Conservation (phyloP, 1,140 invertebrate species). For the Diachasma alloeum region DNA sequence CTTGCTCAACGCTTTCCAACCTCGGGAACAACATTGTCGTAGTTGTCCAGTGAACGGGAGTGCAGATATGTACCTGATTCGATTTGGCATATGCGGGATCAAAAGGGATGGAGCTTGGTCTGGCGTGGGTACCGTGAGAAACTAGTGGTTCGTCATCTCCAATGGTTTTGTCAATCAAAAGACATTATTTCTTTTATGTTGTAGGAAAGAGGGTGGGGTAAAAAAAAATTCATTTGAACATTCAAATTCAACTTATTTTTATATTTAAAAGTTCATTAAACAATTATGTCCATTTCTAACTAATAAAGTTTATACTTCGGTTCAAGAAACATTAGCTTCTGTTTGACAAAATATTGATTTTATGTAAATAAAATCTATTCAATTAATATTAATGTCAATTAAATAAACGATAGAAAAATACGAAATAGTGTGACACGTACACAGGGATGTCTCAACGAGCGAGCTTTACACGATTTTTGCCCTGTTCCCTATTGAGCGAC, state of each 20-base stretch:
- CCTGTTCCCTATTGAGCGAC: not conserved
- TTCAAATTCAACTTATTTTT: no score
- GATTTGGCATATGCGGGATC: conserved; percentile 27
- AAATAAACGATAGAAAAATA: not conserved
- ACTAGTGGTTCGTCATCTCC: not conserved
- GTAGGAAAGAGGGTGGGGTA: no score
- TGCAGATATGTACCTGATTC: conserved; percentile 61
- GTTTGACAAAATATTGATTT: no score
- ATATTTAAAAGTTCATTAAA: no score
- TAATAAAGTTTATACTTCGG: no score
- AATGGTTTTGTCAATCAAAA: not conserved
- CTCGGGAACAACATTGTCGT: conserved; percentile 65
- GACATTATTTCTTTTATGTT: not conserved
- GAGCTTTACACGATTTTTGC: not conserved
- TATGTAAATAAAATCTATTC: no score
- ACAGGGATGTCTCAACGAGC: not conserved
- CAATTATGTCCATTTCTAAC: no score
- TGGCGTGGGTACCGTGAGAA: conserved; percentile 15
- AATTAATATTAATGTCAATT: not conserved
- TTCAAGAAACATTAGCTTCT: no score
- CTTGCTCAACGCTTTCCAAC: conserved; percentile 59
- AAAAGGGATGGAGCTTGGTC: conserved; percentile 25
- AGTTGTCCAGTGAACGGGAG: conserved; percentile 47
- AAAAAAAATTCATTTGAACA: no score
- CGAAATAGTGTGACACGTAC: not conserved